Evolutionary conservation across 2,797 vertebrate genomes (phyloP).

Genomic region (Gallinago solitaria): DNA sequence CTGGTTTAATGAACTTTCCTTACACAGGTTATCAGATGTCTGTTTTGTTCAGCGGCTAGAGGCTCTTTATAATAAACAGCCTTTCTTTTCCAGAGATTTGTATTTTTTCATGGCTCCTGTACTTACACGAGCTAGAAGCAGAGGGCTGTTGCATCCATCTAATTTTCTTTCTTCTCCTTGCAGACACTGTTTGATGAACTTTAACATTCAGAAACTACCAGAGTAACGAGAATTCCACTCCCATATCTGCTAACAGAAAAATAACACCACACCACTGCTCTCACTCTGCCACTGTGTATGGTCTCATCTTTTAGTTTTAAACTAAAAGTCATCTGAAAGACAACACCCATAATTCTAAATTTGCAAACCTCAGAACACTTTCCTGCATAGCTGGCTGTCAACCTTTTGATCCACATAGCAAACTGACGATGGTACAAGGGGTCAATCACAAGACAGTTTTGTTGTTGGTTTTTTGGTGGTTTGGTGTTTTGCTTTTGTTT

Average conservation of each 20-base stretch:
- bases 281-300: neutral
- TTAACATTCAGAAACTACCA: neutral
- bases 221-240: neutral
- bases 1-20: neutral
- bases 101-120: neutral
- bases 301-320: neutral
- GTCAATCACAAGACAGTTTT: accelerated
- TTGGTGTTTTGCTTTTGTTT: neutral
- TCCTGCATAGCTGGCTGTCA: neutral
- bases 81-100: neutral
- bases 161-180: neutral
- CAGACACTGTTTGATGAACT: neutral
- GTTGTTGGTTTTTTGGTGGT: neutral
- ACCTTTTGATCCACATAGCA: neutral
- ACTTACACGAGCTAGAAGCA: neutral
- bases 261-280: neutral
- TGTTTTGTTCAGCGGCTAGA: neutral
- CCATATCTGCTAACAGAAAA: neutral
- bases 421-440: neutral
- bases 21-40: neutral
- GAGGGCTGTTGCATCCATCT: neutral
- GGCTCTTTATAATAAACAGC: neutral
- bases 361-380: neutral
- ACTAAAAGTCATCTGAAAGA: neutral
- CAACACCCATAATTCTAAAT: neutral